Conservation (phyloP, 2,797 vertebrate genomes). For the Molossus molossus region DNA sequence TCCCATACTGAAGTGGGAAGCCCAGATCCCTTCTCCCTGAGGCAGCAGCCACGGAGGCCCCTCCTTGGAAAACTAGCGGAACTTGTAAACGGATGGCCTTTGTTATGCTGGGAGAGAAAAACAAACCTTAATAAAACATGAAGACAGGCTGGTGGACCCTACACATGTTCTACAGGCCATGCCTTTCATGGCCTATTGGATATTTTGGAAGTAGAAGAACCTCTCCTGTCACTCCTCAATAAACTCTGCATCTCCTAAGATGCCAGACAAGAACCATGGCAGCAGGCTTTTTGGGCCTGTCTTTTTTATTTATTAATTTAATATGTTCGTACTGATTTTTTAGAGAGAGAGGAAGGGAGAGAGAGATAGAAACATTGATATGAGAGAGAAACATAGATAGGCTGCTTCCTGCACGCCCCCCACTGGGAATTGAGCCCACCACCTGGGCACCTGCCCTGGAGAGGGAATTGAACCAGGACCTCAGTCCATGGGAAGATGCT, state of each 20-base stretch:
- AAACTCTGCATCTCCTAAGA: slow-evolving; percentile 77
- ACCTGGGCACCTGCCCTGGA: too few species aligned
- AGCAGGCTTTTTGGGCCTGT: slow-evolving; percentile 35
- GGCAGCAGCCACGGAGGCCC: accelerated
- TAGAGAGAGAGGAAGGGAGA: too few species aligned
- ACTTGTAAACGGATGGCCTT: neutral
- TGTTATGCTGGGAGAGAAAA: slow-evolving; percentile 70
- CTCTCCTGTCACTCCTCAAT: slow-evolving; percentile 78
- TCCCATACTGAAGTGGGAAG: neutral
- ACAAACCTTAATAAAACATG: slow-evolving; percentile 78
- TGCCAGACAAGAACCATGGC: slow-evolving; percentile 73
- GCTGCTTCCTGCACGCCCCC: too few species aligned
- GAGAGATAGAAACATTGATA: too few species aligned
- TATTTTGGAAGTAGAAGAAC: slow-evolving; percentile 77
- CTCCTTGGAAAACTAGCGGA: neutral
- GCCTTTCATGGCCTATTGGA: slow-evolving; percentile 79
- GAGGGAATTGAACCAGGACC: too few species aligned
- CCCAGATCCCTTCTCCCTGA: neutral
- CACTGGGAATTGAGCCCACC: too few species aligned
- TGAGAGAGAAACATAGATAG: too few species aligned
- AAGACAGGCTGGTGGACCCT: slow-evolving; percentile 73
- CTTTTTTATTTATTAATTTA: neutral
- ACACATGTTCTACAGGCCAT: slow-evolving; percentile 74
- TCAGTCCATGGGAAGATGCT: too few species aligned
- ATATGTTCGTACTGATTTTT: too few species aligned